Evolutionary conservation across 2,888 invertebrate genomes (phyloP).

Genomic region (Campaea margaritaria): DNA sequence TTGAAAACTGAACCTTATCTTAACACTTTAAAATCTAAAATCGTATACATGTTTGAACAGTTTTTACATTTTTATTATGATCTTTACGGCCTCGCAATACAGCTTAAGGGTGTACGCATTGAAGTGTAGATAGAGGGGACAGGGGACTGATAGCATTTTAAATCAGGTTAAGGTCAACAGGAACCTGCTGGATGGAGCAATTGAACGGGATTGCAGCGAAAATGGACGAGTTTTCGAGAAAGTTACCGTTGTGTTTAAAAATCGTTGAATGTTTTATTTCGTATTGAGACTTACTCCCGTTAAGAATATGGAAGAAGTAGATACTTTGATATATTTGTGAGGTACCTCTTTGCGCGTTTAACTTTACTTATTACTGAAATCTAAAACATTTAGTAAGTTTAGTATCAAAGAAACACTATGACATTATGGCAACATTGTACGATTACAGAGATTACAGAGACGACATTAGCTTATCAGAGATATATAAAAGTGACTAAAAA

Average conservation of each 20-base stretch:
- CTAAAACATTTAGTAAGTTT: too few relatives aligned
- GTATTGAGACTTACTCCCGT: too few relatives aligned
- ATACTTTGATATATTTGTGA: too few relatives aligned
- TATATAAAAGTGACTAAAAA: too few relatives aligned
- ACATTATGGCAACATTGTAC: too few relatives aligned
- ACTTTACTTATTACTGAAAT: too few relatives aligned
- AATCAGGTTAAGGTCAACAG: slow-evolving; percentile 82
- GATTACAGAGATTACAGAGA: too few relatives aligned
- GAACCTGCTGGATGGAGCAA: slow-evolving; percentile 39
- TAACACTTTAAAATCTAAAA: slow-evolving; percentile 7
- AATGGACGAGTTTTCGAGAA: not conserved
- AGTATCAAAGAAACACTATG: too few relatives aligned
- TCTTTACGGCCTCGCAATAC: slow-evolving; percentile 42
- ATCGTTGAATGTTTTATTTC: too few relatives aligned
- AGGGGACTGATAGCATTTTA: slow-evolving; percentile 77
- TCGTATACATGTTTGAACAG: slow-evolving; percentile 9
- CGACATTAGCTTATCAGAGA: too few relatives aligned
- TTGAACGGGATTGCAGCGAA: slow-evolving; percentile 12
- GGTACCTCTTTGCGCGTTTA: too few relatives aligned
- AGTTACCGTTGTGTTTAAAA: not conserved
- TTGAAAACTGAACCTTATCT: slow-evolving; percentile 29
- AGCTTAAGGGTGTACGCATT: slow-evolving; percentile 37
- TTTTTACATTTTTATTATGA: slow-evolving; percentile 49
- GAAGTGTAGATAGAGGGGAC: slow-evolving; percentile 39
- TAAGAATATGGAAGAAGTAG: too few relatives aligned